Evolutionary conservation across 2,888 invertebrate species (phyloP).

Genomic region (Linnaemya tessellans): DNA sequence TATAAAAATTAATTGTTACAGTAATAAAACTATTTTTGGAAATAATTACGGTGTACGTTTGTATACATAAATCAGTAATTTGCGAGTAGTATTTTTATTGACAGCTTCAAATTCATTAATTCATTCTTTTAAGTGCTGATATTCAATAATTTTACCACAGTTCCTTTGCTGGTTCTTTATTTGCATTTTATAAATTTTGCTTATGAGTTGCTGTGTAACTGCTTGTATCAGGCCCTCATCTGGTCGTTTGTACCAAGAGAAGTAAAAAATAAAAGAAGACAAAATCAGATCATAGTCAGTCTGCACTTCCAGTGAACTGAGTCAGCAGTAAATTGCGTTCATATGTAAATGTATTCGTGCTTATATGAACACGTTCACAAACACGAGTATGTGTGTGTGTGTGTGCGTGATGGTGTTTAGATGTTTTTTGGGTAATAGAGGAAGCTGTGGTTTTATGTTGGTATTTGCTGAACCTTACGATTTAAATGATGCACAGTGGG

Average conservation of each 20-base stretch:
- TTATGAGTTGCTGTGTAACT: constrained; percentile 56
- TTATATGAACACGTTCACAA: neutral
- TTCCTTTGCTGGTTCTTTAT: constrained; percentile 22
- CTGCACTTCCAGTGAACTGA: constrained; percentile 52
- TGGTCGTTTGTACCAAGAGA: constrained; percentile 16
- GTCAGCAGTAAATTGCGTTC: constrained; percentile 58
- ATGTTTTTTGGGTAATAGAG: constrained; percentile 64
- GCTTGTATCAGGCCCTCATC: constrained; percentile 46
- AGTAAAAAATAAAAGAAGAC: neutral
- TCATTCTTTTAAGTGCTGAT: constrained; percentile 28
- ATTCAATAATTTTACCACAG: neutral
- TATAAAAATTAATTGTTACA: too few species aligned
- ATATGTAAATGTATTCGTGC: neutral
- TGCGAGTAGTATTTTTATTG: too few species aligned
- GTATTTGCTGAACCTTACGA: constrained; percentile 30
- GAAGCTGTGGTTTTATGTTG: constrained; percentile 68
- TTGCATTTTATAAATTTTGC: constrained; percentile 52
- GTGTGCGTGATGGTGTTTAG: constrained; percentile 8
- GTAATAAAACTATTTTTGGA: too few species aligned
- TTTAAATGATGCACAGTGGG: constrained; percentile 37
- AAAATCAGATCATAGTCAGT: constrained; percentile 49
- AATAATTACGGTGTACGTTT: too few species aligned
- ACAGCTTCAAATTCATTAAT: neutral
- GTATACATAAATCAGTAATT: too few species aligned
- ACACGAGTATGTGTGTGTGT: neutral